Conservation (phyloP, 2,888 invertebrate species). For the Exocentrus adspersus region DNA sequence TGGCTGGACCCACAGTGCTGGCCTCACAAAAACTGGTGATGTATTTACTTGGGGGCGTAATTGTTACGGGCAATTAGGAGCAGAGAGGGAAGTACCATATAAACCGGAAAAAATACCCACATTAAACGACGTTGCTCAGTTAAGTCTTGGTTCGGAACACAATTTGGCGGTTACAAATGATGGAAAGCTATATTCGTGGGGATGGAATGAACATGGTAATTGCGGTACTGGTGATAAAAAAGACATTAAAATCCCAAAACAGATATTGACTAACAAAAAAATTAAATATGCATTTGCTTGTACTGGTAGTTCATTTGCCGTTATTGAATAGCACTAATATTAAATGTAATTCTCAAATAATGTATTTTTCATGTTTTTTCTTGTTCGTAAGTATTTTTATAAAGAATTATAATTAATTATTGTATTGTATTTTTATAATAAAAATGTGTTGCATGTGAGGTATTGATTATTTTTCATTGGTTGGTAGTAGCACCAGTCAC, state of each 20-base stretch:
- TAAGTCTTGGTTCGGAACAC: conserved; percentile 83
- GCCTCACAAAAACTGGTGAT: conserved; percentile 70
- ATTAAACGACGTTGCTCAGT: conserved; percentile 66
- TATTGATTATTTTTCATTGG: conserved; percentile 46
- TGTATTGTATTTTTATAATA: conserved; percentile 52
- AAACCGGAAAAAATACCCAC: conserved; percentile 64
- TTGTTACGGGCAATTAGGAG: conserved; percentile 81
- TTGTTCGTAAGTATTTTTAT: conserved; percentile 60
- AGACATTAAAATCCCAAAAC: conserved; percentile 63
- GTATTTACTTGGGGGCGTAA: conserved; percentile 84
- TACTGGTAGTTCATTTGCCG: conserved; percentile 66
- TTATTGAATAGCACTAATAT: conserved; percentile 59
- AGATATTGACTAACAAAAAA: conserved; percentile 58
- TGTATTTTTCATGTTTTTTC: conserved; percentile 49
- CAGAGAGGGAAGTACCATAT: conserved; percentile 63
- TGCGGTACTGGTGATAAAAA: conserved; percentile 74
- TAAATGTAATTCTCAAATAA: conserved; percentile 46
- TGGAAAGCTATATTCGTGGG: conserved; percentile 80
- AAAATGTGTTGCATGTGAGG: conserved; percentile 55
- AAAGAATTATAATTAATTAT: conserved; percentile 51
- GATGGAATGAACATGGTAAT: conserved; percentile 92
- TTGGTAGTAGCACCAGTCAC: conserved; percentile 31
- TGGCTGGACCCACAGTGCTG: conserved; percentile 84
- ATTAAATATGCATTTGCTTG: conserved; percentile 63
- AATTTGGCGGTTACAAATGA: conserved; percentile 75